Evolutionary conservation across 2,113 vertebrate species (phyloP), one percentile per base, ranked within the genome.

Genomic region (Nipponia nippon): DNA sequence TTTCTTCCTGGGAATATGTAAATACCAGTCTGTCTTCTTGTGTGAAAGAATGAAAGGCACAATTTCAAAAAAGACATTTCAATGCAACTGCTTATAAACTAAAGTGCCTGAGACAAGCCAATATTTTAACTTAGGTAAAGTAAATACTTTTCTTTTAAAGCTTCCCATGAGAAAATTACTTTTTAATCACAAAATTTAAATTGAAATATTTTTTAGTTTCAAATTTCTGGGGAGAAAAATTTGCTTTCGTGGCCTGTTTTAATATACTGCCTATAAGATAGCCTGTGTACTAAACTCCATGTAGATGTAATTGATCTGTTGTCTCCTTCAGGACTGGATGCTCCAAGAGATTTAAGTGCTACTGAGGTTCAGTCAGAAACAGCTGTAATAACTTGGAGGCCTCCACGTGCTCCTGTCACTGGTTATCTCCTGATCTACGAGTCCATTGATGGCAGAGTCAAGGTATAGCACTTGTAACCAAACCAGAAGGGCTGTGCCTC

Each of bases 351-450:
- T 84, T 94, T 99, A 72, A 95, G 97, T 70, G 99, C 98, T 89
- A 98, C 96, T 25, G 99, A 99, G 75, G 97, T 99, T 95, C 99
- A 99, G 97, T 99, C 99, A 5, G 99, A 99, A 96, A 98, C 98
- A n/a, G 98, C 98, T 47, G 72, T 99, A 94, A 97, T 99, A 58
- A 98, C 97, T 1, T 99, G 99, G 99, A 99, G 96, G 86, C 98
- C 99, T 29, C 99, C 99, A 11, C 98, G 98, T 13, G 99, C 99
- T 11, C 97, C 98, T 26, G 98, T 99, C 97, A 99, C 99, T 0
- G 99, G 98, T 2, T 99, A 99, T 97, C 98, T 99, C 71, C 98
- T 99, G 77, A 99, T 99, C 97, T 99, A 99, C 0, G 98, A 99
- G 96, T 98, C 99, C 5, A 69, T 98, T 3, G 99, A 99, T 22